phyloP scores from a whole-genome alignment of 2,113 vertebrate species.

The Ciconia maguari region DNA sequence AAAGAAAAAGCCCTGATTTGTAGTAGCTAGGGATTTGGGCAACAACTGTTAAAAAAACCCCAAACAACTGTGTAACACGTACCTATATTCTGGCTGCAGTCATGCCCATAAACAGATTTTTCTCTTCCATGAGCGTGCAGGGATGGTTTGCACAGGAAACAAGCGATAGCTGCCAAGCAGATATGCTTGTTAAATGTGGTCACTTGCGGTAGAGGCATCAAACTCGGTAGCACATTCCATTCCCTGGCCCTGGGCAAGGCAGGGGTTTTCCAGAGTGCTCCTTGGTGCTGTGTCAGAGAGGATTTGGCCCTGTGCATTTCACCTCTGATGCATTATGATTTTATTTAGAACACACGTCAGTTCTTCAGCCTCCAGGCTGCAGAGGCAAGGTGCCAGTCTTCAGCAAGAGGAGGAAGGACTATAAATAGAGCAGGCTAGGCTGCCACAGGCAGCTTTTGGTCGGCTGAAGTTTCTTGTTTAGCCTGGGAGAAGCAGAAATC shows the following conservation, averaged over 20 bases:
- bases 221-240: neutral
- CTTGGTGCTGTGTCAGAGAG: accelerated
- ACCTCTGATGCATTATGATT: neutral
- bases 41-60: neutral
- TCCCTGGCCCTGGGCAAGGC: neutral
- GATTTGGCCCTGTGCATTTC: neutral
- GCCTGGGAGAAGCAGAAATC: constrained; percentile 26
- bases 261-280: neutral
- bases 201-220: neutral
- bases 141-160: neutral
- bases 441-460: constrained; percentile 69
- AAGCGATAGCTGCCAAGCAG: neutral
- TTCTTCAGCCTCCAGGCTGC: constrained; percentile 58
- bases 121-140: neutral
- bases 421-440: constrained; percentile 71
- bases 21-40: neutral
- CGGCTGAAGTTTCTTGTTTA: constrained; percentile 70
- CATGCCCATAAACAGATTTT: neutral
- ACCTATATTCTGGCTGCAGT: neutral
- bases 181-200: neutral
- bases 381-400: constrained; percentile 68
- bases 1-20: neutral
- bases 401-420: constrained; percentile 48
- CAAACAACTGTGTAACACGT: accelerated
- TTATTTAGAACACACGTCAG: constrained; percentile 44